Base-by-base conservation (phyloP, 2,888 invertebrate genomes). In the Eudasyphora cyanicolor region DNA sequence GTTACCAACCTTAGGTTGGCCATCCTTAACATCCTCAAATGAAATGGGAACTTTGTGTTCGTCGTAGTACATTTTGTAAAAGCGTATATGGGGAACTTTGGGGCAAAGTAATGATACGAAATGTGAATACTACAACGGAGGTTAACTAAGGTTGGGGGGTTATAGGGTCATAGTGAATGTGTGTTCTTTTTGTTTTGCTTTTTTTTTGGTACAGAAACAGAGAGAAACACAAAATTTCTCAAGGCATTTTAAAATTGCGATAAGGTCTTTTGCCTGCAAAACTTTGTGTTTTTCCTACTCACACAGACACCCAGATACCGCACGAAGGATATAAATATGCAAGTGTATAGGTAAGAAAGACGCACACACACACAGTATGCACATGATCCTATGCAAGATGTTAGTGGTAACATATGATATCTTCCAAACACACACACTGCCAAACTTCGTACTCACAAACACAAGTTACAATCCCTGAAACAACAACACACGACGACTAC, bases 231-330 rank as follows among this genome's bases (percentile, higher is more conserved):
- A 85, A 85, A n/a, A 85, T 85, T 85, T 87, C 81, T 70, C 73
- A 73, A 79, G 87, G 89, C 88, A 82, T 85, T 90, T 91, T 88
- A 89, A 90, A 91, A 90, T 90, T 90, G 89, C 88, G 91, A 91
- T 91, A 91, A 91, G 91, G 91, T 90, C 81, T 90, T 88, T 88
- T 89, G 91, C 91, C 91, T 90, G 88, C 87, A 88, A 91, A 85
- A 91, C 89, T 91, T 91, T 88, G 84, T 82, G 78, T 54, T 70
- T 77, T 78, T 82, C 71, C 70, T 75, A 62, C 79, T 80, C 82
- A 88, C 87, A 86, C 89, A 89, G 86, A 88, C 51, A 70, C 21
- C 27, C 60, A 60, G 3, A 32, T 38, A 64, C 64, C 32, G 32
- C 35, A 17, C 35, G 42, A 42, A 67, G 67, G 42, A 67, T 12